A percentile compares a stretch with the other conserved stretches of the same genome.
Evolutionary conservation across 2,888 invertebrate genomes (phyloP).

Genomic region (Dicycla oo): DNA sequence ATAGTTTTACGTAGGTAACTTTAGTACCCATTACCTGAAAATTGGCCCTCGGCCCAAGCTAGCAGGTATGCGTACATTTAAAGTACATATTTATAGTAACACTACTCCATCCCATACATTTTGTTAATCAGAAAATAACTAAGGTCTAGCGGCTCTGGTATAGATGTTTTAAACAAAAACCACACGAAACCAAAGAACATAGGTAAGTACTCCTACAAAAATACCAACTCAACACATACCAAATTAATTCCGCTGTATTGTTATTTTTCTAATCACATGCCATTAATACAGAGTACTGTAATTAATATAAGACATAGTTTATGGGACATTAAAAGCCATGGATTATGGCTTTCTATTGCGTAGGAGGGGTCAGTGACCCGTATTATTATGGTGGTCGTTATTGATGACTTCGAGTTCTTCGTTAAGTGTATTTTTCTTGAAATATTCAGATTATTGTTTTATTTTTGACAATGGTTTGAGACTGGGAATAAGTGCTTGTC

Average conservation of each 20-base stretch:
- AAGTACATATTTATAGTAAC: too few species aligned
- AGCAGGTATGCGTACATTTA: too few species aligned
- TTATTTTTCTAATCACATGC: constrained; percentile 60
- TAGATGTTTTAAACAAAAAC: too few species aligned
- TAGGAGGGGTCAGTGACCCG: constrained; percentile 60
- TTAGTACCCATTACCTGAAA: too few species aligned
- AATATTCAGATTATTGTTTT: constrained; percentile 15
- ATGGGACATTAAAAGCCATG: constrained; percentile 62
- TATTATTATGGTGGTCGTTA: constrained; percentile 50
- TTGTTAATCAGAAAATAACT: too few species aligned
- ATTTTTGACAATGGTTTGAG: constrained; percentile 16
- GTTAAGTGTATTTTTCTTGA: constrained; percentile 23
- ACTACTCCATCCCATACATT: too few species aligned
- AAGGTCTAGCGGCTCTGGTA: too few species aligned
- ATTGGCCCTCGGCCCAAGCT: too few species aligned
- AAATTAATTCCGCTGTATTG: constrained; percentile 42
- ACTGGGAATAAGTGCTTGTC: not conserved
- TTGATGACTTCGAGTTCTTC: constrained; percentile 28
- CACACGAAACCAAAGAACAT: too few species aligned
- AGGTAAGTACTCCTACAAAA: not conserved
- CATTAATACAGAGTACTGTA: constrained; percentile 59
- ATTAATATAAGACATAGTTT: constrained; percentile 66
- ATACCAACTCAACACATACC: not conserved
- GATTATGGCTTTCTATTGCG: constrained; percentile 57
- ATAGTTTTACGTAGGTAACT: too few species aligned